Evolutionary conservation across 2,888 invertebrate genomes (phyloP).

Genomic region (Autographa gamma): DNA sequence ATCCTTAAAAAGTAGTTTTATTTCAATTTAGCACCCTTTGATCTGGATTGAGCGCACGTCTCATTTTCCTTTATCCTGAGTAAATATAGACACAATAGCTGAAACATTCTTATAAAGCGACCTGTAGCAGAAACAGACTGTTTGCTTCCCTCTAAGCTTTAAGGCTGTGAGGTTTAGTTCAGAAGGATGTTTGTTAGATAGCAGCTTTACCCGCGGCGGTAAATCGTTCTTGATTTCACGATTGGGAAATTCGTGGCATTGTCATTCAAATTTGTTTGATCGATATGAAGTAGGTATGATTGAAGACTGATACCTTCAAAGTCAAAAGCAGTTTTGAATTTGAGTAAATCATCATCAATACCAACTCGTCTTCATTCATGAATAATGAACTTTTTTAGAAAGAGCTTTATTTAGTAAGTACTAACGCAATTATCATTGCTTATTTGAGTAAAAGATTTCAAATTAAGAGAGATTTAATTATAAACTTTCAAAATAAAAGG

Average conservation of each 20-base stretch:
- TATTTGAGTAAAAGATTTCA: no score
- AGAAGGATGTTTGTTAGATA: background rate
- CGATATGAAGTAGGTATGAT: background rate
- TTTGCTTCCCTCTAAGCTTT: slow-evolving; percentile 15
- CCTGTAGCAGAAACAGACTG: slow-evolving; percentile 17
- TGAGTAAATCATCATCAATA: no score
- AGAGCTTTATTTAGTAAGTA: no score
- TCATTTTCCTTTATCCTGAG: slow-evolving; percentile 45
- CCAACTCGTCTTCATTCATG: no score
- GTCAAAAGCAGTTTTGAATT: no score
- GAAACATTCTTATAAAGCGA: slow-evolving; percentile 44
- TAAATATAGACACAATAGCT: slow-evolving; percentile 54
- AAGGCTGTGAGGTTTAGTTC: slow-evolving; percentile 11
- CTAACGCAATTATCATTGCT: no score
- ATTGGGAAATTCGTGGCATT: background rate
- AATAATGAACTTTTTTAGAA: no score
- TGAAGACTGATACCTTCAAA: background rate
- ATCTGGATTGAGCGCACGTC: slow-evolving; percentile 35
- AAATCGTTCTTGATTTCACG: background rate
- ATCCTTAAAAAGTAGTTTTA: no score
- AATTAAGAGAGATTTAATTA: no score
- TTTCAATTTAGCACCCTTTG: slow-evolving; percentile 25
- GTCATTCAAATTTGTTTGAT: background rate
- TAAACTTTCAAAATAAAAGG: no score
- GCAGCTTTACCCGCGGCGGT: background rate